These are phyloP conservation scores for Globia sparganii DNA, from an alignment of 2,888 invertebrate genomes.

Conservation along the genomic window DNA sequence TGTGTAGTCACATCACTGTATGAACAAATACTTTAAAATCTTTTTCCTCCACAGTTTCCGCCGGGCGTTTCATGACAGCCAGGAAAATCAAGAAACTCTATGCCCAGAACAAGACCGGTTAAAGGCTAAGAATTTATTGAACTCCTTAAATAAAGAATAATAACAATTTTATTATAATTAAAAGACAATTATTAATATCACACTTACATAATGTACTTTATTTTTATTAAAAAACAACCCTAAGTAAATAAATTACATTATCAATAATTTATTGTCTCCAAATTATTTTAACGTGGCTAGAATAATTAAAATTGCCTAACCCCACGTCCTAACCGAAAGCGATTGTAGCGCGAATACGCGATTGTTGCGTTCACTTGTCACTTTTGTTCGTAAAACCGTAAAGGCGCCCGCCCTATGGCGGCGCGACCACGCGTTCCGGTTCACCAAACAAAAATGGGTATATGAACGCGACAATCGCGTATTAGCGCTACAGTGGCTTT, in stretches of 20 bases:
- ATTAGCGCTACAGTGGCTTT: too few relatives aligned
- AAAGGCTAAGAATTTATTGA: neutral
- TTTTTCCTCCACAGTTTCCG: slow-evolving; percentile 21
- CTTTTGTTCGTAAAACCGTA: neutral
- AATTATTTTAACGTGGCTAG: too few relatives aligned
- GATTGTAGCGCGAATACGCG: too few relatives aligned
- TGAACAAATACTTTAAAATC: neutral
- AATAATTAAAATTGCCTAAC: too few relatives aligned
- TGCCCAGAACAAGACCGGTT: slow-evolving; percentile 23
- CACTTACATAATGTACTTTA: neutral
- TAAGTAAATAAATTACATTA: neutral
- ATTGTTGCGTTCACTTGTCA: neutral
- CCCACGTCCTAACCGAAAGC: too few relatives aligned
- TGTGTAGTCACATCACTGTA: neutral
- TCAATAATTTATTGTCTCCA: too few relatives aligned
- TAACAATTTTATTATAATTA: neutral
- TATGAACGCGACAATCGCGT: too few relatives aligned
- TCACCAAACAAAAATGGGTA: too few relatives aligned
- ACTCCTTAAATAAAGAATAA: too few relatives aligned
- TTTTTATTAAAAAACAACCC: neutral
- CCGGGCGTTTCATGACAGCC: neutral
- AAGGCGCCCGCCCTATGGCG: neutral
- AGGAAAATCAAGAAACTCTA: slow-evolving; percentile 24
- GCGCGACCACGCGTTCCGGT: too few relatives aligned
- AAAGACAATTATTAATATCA: neutral